Conservation (phyloP, 2,888 invertebrate genomes). For the Palloptera scutellata region DNA sequence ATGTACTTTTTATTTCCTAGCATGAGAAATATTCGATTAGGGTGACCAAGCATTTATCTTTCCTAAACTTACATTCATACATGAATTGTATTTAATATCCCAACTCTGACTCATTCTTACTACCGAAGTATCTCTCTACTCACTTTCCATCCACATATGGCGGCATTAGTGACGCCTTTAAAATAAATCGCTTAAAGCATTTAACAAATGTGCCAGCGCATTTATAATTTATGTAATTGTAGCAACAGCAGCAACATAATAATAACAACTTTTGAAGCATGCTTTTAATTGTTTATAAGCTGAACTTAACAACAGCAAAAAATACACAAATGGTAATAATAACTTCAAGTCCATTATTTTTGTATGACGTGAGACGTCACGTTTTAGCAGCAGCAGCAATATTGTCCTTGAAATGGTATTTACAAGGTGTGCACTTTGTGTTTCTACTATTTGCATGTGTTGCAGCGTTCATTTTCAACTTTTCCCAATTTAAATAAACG, state of each 20-base stretch:
- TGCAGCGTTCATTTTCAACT: background rate
- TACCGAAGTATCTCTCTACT: background rate
- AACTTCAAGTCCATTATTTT: no score
- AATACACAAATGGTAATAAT: no score
- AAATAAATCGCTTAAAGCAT: no score
- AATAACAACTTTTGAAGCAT: background rate
- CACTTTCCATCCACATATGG: background rate
- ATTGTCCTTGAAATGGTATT: no score
- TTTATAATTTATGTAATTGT: constrained; percentile 30
- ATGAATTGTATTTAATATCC: background rate
- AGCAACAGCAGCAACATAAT: background rate
- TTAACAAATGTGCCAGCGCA: background rate
- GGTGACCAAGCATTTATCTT: no score
- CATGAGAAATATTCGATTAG: no score
- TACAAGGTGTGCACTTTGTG: no score
- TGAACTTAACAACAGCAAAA: background rate
- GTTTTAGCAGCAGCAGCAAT: no score
- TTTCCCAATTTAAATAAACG: background rate
- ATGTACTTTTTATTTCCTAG: no score
- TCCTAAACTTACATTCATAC: background rate
- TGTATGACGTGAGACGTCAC: no score
- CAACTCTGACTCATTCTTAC: background rate
- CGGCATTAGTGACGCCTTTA: background rate
- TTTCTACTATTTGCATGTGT: background rate
- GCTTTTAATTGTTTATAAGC: constrained; percentile 26